Base-by-base conservation (phyloP, 2,113 vertebrate genomes). In the Pagrus major region DNA sequence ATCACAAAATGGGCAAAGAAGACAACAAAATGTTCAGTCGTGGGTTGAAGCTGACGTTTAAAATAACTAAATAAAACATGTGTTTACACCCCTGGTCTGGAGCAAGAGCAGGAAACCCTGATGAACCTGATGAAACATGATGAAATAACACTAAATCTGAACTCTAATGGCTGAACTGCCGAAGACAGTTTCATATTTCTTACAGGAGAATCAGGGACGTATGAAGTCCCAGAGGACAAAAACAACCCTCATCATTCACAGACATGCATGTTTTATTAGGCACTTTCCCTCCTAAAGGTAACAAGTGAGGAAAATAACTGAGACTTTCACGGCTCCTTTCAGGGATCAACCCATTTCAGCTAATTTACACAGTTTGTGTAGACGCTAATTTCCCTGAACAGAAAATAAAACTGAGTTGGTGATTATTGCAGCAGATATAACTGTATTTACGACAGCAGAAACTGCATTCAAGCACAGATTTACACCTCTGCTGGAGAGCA, bases 331-430 rank as follows among this genome's bases (percentile, higher is more conserved):
- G 21, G 44, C 72, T 81, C 73, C 29, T 76, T 84, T 61, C 67
- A 68, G 41, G 29, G 46, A 74, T 33, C 56, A 85, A 71, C 27
- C 18, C 29, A 61, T 65, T 76, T 42, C 1, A 1, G 29, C 44
- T 76, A n/a, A 72, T 82, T 74, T 46, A 44, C 39, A 39, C 4
- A 68, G 76, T 41, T 76, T 72, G 55, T 29, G 6, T n/a, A 59
- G 61, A 65, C n/a, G 78, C 41, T 18, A 51, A 81, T 85, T 84
- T 71, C 52, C 75, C 83, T 27, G 33, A 85, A 11, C 42, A 47
- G 63, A 51, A 51, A 61, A 78, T 83, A 29, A 78, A 85, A 75
- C 15, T 12, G 71, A 76, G 63, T 3, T 29, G 29, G 51, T 68
- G 80, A 75, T 81, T 60, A 78, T 52, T 31, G 68, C 5, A 61